Percentiles rank a stretch among this genome's conserved stretches.
phyloP scores from a whole-genome alignment of 92 coral and sea anemone genomes.

The Phenganax marumi region DNA sequence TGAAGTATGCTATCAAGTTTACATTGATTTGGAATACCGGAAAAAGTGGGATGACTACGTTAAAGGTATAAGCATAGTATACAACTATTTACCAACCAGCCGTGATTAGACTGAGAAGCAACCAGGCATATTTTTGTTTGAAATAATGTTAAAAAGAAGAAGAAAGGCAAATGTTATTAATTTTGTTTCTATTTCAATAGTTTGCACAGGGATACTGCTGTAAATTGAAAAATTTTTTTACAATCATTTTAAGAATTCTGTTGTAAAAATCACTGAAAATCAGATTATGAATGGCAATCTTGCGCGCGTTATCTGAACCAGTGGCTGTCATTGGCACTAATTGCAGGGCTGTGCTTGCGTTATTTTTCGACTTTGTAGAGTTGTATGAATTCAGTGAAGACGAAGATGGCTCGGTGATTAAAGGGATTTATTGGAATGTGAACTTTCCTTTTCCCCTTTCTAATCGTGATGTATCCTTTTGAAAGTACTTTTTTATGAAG shows the following conservation, averaged over 20 bases:
- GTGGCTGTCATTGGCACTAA: neutral
- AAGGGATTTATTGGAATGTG: conserved; percentile 93
- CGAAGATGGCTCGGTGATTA: conserved; percentile 36
- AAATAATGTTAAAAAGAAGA: too few species aligned
- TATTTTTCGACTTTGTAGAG: conserved; percentile 52
- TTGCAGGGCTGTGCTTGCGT: neutral
- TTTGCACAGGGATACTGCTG: neutral
- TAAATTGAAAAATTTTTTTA: neutral
- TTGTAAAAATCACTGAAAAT: conserved; percentile 1
- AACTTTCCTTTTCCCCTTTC: conserved; percentile 95
- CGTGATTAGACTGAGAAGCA: too few species aligned
- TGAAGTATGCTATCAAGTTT: conserved; percentile 82
- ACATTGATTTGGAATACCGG: conserved; percentile 82
- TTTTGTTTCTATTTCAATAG: too few species aligned
- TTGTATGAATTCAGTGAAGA: conserved; percentile 77
- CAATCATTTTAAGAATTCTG: neutral
- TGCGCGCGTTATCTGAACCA: too few species aligned
- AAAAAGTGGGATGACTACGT: conserved; percentile 89
- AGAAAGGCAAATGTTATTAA: too few species aligned
- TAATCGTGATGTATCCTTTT: conserved; percentile 91
- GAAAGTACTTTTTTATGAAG: too few species aligned
- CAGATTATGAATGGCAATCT: neutral
- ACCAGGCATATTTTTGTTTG: too few species aligned
- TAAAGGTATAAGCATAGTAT: conserved; percentile 57
- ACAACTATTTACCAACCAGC: too few species aligned